Conservation (phyloP, 1,140 invertebrate species). For the Drosophila mojavensis region DNA sequence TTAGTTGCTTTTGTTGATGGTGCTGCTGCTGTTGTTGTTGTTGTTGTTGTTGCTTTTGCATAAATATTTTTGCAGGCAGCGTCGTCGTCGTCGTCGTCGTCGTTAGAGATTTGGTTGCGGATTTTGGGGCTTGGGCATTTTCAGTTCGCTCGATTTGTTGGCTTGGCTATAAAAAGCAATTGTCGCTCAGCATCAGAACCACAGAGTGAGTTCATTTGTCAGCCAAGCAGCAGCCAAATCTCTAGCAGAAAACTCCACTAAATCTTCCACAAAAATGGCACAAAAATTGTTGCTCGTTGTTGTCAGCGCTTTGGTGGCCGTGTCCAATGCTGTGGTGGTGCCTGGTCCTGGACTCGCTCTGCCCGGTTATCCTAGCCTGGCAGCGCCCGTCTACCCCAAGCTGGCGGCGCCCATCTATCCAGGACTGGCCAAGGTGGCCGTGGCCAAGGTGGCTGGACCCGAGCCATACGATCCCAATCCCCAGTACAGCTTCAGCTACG, state of each 20-base stretch:
- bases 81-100: constrained; percentile 18
- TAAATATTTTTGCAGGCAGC: constrained; percentile 78
- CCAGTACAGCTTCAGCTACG: constrained; percentile 86
- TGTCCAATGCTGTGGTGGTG: constrained; percentile 69
- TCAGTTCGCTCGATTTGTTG: constrained; percentile 12
- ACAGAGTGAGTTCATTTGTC: constrained; percentile 83
- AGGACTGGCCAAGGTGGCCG: constrained; percentile 66
- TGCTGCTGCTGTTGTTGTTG: constrained; percentile 16
- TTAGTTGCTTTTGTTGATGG: constrained; percentile 55
- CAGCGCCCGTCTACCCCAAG: constrained; percentile 49
- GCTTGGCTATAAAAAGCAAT: constrained; percentile 79
- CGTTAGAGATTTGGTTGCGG: constrained; percentile 44
- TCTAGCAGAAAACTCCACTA: constrained; percentile 11
- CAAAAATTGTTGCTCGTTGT: constrained; percentile 72
- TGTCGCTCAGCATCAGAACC: constrained; percentile 73
- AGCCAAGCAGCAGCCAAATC: constrained; percentile 57
- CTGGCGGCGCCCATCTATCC: constrained; percentile 78
- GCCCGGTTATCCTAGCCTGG: constrained; percentile 55
- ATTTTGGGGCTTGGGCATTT: constrained; percentile 56
- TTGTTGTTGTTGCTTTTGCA: constrained; percentile 63
- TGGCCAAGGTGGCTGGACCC: constrained; percentile 84
- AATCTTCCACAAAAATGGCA: constrained; percentile 58
- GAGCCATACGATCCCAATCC: constrained; percentile 86
- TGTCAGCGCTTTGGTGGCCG: constrained; percentile 65
- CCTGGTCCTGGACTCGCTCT: constrained; percentile 65